Conservation (phyloP, 2,113 vertebrate species). For the Ovis canadensis region DNA sequence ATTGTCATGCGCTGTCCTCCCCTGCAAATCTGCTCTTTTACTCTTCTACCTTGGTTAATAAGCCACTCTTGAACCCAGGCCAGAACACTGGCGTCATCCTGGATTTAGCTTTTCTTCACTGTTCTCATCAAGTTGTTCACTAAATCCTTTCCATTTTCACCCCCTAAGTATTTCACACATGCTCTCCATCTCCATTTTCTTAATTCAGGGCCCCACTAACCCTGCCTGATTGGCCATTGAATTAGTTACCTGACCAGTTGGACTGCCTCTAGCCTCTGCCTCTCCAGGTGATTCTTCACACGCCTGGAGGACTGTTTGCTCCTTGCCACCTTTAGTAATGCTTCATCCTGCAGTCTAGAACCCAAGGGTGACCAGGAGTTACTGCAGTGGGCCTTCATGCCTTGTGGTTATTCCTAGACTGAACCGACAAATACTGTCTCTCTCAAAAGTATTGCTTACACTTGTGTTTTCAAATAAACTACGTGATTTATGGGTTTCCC, state of each 20-base stretch:
- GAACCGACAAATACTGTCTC: background rate
- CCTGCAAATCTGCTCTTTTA: background rate
- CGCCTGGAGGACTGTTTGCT: background rate
- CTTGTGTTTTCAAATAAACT: background rate
- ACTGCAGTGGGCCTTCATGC: background rate
- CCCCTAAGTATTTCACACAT: background rate
- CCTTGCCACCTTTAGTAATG: background rate
- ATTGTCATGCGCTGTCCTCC: background rate
- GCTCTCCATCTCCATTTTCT: background rate
- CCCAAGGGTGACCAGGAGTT: background rate
- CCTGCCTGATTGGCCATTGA: background rate
- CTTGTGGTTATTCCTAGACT: background rate
- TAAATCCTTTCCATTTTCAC: background rate
- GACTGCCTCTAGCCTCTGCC: background rate
- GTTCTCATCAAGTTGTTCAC: background rate
- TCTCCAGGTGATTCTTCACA: background rate
- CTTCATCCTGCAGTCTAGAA: background rate
- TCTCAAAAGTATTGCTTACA: background rate
- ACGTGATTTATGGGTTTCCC: background rate
- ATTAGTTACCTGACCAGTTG: background rate
- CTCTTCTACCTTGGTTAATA: background rate
- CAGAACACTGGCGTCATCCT: background rate
- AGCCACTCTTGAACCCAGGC: background rate
- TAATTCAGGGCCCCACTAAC: background rate
- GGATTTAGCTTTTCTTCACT: background rate